Evolutionary conservation across 1,140 invertebrate species (phyloP).

Genomic region (Parapsyche elsis): DNA sequence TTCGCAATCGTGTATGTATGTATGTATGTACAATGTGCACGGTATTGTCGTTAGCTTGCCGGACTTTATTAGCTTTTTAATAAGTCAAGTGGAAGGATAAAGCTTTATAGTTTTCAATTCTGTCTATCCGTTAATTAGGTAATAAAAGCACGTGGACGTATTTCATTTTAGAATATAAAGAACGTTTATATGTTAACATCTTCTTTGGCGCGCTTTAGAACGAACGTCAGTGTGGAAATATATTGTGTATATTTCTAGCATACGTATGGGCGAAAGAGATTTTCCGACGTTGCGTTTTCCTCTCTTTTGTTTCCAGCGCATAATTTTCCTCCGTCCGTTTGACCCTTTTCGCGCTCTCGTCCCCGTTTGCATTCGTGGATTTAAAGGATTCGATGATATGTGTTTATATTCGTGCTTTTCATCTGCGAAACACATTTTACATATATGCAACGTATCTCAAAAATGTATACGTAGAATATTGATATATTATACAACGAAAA

Average conservation of each 20-base stretch:
- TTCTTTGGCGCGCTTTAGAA: too few species aligned
- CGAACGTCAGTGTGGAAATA: neutral
- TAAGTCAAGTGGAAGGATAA: too few species aligned
- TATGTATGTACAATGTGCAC: too few species aligned
- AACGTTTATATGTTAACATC: too few species aligned
- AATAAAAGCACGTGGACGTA: neutral
- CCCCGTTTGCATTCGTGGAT: neutral
- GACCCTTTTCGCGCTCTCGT: slow-evolving; percentile 27
- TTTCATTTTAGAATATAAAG: too few species aligned
- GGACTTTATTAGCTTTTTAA: too few species aligned
- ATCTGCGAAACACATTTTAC: neutral
- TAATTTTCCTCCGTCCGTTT: slow-evolving; percentile 36
- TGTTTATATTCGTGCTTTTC: neutral
- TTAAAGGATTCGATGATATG: slow-evolving; percentile 20
- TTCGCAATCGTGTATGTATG: neutral
- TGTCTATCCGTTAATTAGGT: too few species aligned
- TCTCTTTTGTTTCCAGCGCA: slow-evolving; percentile 23
- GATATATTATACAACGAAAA: too few species aligned
- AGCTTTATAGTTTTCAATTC: too few species aligned
- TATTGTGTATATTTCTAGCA: neutral
- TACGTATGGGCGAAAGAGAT: slow-evolving; percentile 14
- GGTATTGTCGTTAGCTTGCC: too few species aligned
- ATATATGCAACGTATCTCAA: neutral
- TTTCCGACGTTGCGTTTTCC: slow-evolving; percentile 8
- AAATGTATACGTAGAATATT: too few species aligned